These are phyloP conservation scores for Callospermophilus lateralis DNA, from an alignment of 2,113 vertebrate species.

Conservation along the genomic window DNA sequence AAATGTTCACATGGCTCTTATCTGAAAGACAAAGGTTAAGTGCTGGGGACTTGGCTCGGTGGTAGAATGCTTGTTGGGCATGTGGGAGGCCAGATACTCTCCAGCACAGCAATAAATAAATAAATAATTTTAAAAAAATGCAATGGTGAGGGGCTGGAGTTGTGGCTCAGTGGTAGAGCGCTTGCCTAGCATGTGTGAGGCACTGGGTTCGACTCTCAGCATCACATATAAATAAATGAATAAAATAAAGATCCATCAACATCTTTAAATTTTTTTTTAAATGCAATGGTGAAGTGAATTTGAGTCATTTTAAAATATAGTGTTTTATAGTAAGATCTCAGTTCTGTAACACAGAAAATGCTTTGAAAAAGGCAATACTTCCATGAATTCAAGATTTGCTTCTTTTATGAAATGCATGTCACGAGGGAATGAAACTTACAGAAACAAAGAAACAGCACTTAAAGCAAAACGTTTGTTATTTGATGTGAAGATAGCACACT, in stretches of 20 bases:
- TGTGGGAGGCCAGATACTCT: no score
- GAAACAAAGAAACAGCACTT: not conserved
- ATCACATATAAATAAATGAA: no score
- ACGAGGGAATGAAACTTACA: not conserved
- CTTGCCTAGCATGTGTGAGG: no score
- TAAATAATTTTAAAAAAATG: no score
- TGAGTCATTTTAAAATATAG: not conserved
- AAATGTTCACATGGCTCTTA: not conserved
- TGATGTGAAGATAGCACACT: not conserved
- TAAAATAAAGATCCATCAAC: no score
- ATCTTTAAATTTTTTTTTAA: no score
- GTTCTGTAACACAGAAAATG: not conserved
- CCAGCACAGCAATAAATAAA: no score
- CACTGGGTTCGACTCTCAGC: no score
- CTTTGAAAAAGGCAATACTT: not conserved
- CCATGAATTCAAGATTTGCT: not conserved
- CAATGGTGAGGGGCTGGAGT: no score
- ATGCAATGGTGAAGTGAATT: not conserved
- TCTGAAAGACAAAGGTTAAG: not conserved
- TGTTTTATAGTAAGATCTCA: not conserved
- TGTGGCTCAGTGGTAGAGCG: no score
- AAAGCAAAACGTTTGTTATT: not conserved
- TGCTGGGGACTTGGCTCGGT: no score
- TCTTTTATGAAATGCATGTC: not conserved
- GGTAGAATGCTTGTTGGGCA: no score